These are phyloP conservation scores for Petrophora chlorosata DNA, from an alignment of 2,888 invertebrate species.

Conservation along the genomic window DNA sequence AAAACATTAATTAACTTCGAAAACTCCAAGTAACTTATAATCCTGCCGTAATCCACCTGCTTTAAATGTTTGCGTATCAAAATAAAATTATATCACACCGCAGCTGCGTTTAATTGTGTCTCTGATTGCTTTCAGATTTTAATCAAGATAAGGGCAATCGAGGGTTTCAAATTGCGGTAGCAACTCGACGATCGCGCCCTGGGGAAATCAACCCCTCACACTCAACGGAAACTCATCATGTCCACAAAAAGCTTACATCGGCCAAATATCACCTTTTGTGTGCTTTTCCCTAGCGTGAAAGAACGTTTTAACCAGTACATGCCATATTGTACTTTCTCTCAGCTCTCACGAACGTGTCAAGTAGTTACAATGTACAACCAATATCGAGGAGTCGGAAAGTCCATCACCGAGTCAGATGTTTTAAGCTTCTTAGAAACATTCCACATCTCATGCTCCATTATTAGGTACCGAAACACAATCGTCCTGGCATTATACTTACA, in stretches of 20 bases:
- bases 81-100: constrained; percentile 14
- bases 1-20: too few species aligned
- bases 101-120: constrained; percentile 39
- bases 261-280: constrained; percentile 11
- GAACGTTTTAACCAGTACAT: constrained; percentile 11
- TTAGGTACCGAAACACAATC: constrained; percentile 33
- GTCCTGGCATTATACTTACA: constrained; percentile 29
- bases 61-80: constrained; percentile 12
- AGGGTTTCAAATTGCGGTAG: constrained; percentile 45
- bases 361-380: too few species aligned
- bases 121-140: constrained; percentile 61
- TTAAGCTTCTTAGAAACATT: constrained; percentile 22
- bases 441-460: constrained; percentile 23
- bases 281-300: constrained; percentile 15
- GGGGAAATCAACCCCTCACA: constrained; percentile 59
- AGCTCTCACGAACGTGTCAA: constrained; percentile 34
- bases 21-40: constrained; percentile 12
- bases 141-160: constrained; percentile 59
- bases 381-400: constrained; percentile 5
- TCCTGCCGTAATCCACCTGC: constrained; percentile 11
- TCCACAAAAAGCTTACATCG: constrained; percentile 15
- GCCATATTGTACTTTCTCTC: constrained; percentile 35
- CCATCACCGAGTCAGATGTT: constrained; percentile 20
- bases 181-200: constrained; percentile 55
- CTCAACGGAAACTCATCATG: constrained; percentile 30